Base-by-base conservation (phyloP, 2,797 vertebrate genomes). In the Macrochelys suwanniensis region DNA sequence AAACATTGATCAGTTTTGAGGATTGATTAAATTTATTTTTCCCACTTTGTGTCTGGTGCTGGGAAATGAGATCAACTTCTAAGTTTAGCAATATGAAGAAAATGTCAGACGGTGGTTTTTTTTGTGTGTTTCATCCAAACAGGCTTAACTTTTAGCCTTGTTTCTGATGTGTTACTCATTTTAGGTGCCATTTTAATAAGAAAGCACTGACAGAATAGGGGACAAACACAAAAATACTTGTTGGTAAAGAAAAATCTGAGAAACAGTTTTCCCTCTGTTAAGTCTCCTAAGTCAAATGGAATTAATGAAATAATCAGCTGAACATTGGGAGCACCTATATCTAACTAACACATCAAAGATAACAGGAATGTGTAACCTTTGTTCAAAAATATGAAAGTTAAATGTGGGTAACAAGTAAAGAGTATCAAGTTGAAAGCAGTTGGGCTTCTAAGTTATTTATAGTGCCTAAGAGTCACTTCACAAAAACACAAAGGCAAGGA, bases 61-160 rank as follows among this genome's bases (percentile, higher is more conserved):
- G 57, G 77, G 88, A 98, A 97, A 94, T 94, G 95, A 96, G 90
- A 97, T 96, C 91, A 95, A 96, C 95, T 94, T 84, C 85, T 79
- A 96, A 97, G 85, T 93, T 96, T 94, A 96, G 88, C 89, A 93
- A 77, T 94, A 95, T 94, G 77, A 95, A 88, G 91, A 96, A 96
- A 97, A 98, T 94, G 94, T 95, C 96, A 96, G 76, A 94, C 94
- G 84, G 15, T 71, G 86, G 54, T 94, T 95, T 95, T 92, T 81
- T 23, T 93, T 88, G 81, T 88, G 85, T 76, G 47, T 37, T 95
- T 95, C 76, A 93, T 85, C 53, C 77, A 87, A 77, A 90, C 0
- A 93, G 51, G 65, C 82, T 89, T 87, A 96, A 93, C 50, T 87
- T 93, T 80, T 82, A n/a, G 47, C 61, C 92, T 88, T 93, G 86